A percentile compares a stretch with the other conserved stretches of the same genome.
These are phyloP conservation scores for Synanthedon tipuliformis DNA, from an alignment of 2,888 invertebrate species.

Conservation along the genomic window DNA sequence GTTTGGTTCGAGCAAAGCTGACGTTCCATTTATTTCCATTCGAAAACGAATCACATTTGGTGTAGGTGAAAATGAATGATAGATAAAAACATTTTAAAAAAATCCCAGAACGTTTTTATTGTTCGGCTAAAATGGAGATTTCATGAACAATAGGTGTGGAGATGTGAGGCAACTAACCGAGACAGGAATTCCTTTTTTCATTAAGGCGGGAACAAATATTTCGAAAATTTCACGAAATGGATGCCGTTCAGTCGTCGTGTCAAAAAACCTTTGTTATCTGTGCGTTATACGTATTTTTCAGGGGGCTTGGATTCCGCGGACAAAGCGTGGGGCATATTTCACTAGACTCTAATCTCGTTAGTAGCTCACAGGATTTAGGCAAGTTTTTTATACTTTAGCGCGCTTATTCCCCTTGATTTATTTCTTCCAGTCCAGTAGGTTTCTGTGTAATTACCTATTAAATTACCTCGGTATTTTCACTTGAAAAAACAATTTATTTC, in stretches of 20 bases:
- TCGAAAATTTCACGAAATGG: not conserved
- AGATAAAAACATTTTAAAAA: too few species aligned
- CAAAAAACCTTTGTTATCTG: conserved; percentile 59
- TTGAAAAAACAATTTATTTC: too few species aligned
- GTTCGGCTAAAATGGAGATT: not conserved
- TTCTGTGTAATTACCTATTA: conserved; percentile 1
- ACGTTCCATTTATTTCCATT: too few species aligned
- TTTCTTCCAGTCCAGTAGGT: conserved; percentile 12
- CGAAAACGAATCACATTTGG: too few species aligned
- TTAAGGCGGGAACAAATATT: conserved; percentile 35
- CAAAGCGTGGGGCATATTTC: conserved; percentile 60
- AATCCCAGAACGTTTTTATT: too few species aligned
- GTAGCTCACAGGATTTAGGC: conserved; percentile 43
- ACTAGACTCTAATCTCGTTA: conserved; percentile 53
- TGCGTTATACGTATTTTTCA: conserved; percentile 58
- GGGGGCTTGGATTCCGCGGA: conserved; percentile 45
- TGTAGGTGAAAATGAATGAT: too few species aligned
- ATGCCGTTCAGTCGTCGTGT: conserved; percentile 25
- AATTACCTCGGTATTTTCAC: not conserved
- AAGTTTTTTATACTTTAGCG: conserved; percentile 40
- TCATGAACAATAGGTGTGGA: not conserved
- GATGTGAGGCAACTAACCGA: conserved; percentile 15
- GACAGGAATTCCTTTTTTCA: conserved; percentile 18
- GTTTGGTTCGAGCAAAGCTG: too few species aligned
- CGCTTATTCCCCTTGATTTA: conserved; percentile 32